Base-by-base conservation (phyloP, 2,888 invertebrate genomes). In the Eristalis intricaria region DNA sequence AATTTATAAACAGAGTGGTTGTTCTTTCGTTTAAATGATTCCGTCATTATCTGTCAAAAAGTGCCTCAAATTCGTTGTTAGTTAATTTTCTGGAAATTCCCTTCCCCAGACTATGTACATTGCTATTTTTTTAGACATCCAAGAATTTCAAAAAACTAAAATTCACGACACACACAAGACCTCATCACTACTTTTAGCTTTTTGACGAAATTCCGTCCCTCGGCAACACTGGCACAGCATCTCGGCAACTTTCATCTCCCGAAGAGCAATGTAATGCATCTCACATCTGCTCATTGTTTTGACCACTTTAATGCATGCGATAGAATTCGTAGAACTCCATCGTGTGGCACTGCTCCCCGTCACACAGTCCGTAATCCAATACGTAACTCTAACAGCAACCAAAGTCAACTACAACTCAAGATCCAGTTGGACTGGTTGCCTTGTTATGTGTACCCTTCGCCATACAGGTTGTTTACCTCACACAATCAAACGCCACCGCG, bases 391-490 rank as follows among this genome's bases (percentile, higher is more conserved):
- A 56, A 70, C 29, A 71, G 38, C 38, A 71, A 71, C 38, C 56
- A 32, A 61, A 69, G 15, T 22, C 61, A 63, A 70, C 50, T 35
- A 76, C 56, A 60, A 56, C 22, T 19, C 22, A 58, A 75, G 66
- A 84, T 73, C 81, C 38, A 69, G 76, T 73, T 73, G 50, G 60
- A 85, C 85, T 69, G 77, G 82, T 85, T 80, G 70, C 60, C 11
- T 35, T 63, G 70, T 71, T 66, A 32, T 82, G 74, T 76, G 66
- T 15, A 15, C 60, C 60, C 50, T 50, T 79, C 64, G 69, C 80
- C 63, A 71, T 66, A 71, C 80, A 84, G 84, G 80, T 84, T 84
- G 84, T 80, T 84, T 84, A 75, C 66, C 80, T 73, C 75, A 84
- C 65, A 84, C 84, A 71, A 76, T 73, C 84, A 80, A 84, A 84